Base-by-base conservation (phyloP, 2,113 vertebrate genomes). In the Cavia porcellus region DNA sequence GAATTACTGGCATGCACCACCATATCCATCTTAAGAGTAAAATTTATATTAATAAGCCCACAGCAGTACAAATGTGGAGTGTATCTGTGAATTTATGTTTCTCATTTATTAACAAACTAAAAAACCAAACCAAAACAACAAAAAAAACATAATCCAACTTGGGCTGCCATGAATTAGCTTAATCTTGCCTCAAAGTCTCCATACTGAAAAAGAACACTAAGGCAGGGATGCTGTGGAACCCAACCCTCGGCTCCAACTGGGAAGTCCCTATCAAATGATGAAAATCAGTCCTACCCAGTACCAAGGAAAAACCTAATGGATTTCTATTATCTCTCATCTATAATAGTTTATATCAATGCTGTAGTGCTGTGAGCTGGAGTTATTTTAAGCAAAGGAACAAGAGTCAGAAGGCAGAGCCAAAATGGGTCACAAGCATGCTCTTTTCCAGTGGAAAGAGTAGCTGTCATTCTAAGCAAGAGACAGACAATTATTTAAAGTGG, bases 371-470 rank as follows among this genome's bases (percentile, higher is more conserved):
- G 10, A 93, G 61, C 47, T 32, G 35, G 0, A 57, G 19, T 35
- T 89, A 89, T 61, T 70, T 47, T 79, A 90, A 92, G 52, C 45
- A 52, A 92, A 92, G 38, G 15, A 12, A 59, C 28, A 62, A 89
- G 42, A 87, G 93, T 28, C 35, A 90, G 64, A 11, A 88, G 77
- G 77, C 28, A 87, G 85, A 90, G 84, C 66, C 22, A 7, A 89
- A 91, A 66, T 45, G 7, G 57, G 57, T 70, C 68, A 92, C 17
- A 90, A 70, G 62, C 14, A 45, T n/a, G 24, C 79, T 74, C 45
- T 94, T 94, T 91, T 62, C 72, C 79, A 86, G 35, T 25, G n/a
- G 62, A 89, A 97, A 94, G 68, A 90, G 2, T 9, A 93, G 42
- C 14, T 50, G 62, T 38, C 61, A 92, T 55, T 89, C 1, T 45